Evolutionary conservation across 2,888 invertebrate genomes (phyloP).

Genomic region (Sarcophaga rosellei): DNA sequence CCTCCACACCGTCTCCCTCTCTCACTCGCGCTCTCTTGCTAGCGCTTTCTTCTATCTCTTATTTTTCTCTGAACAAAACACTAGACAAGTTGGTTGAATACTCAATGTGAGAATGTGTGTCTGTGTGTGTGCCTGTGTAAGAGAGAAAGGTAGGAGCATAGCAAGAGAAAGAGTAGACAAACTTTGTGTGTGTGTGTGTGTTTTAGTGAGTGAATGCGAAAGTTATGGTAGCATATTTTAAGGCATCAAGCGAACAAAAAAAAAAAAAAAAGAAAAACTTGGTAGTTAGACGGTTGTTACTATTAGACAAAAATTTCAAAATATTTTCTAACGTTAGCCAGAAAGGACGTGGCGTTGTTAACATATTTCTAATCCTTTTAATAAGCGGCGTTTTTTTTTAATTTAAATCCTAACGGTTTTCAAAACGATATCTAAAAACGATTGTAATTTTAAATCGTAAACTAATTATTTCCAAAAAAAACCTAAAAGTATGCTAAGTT

Average conservation of each 20-base stretch:
- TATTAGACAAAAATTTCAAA: slow-evolving; percentile 61
- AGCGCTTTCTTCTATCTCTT: not conserved
- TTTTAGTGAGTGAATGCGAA: slow-evolving; percentile 5
- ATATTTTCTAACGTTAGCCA: slow-evolving; percentile 64
- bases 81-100: not conserved
- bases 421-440: not conserved
- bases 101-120: slow-evolving; percentile 9
- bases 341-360: slow-evolving; percentile 57
- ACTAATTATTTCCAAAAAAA: not conserved
- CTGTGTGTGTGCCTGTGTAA: not conserved
- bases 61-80: not conserved
- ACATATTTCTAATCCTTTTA: not conserved
- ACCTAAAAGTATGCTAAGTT: no score
- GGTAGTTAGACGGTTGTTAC: slow-evolving; percentile 57
- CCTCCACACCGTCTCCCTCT: slow-evolving; percentile 5
- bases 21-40: not conserved
- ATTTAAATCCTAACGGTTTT: no score
- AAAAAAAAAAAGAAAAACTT: slow-evolving; percentile 33
- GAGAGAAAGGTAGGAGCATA: not conserved
- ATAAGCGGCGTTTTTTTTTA: no score
- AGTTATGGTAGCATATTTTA: slow-evolving; percentile 50
- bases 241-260: slow-evolving; percentile 41
- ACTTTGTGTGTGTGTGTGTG: not conserved
- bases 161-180: not conserved
- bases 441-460: not conserved